These are phyloP conservation scores for Prenolepis imparis DNA, from an alignment of 2,888 invertebrate genomes.

Conservation along the genomic window DNA sequence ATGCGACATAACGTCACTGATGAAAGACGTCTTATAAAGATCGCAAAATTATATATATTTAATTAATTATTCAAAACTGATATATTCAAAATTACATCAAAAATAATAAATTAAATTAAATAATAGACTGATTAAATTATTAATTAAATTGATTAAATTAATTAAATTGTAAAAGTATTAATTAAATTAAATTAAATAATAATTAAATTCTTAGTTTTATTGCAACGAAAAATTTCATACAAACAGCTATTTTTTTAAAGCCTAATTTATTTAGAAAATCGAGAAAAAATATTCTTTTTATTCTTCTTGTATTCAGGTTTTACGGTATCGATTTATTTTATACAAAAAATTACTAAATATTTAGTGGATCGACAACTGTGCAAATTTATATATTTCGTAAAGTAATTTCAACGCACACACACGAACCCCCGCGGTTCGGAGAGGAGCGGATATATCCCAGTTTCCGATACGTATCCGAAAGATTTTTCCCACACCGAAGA, in stretches of 20 bases:
- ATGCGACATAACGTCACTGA: not conserved
- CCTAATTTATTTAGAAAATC: not conserved
- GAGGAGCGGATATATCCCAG: slow-evolving; percentile 61
- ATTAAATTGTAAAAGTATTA: too few relatives aligned
- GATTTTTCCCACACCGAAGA: slow-evolving; percentile 84
- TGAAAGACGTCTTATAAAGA: not conserved
- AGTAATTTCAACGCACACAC: slow-evolving; percentile 10
- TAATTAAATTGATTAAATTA: too few relatives aligned
- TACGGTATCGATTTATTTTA: not conserved
- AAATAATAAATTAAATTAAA: too few relatives aligned
- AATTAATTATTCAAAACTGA: not conserved
- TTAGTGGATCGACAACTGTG: not conserved
- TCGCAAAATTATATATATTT: not conserved
- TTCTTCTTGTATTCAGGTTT: not conserved
- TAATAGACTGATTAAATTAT: too few relatives aligned
- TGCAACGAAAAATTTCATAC: not conserved
- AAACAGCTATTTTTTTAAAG: not conserved
- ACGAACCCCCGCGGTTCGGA: slow-evolving; percentile 63
- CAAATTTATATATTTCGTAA: not conserved
- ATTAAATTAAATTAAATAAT: too few relatives aligned
- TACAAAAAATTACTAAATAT: not conserved
- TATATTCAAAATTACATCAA: too few relatives aligned
- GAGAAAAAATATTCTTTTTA: not conserved
- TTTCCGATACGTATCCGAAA: slow-evolving; percentile 73
- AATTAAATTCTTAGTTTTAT: not conserved